Conservation (phyloP, 2,797 vertebrate genomes). For the Liasis olivaceus region DNA sequence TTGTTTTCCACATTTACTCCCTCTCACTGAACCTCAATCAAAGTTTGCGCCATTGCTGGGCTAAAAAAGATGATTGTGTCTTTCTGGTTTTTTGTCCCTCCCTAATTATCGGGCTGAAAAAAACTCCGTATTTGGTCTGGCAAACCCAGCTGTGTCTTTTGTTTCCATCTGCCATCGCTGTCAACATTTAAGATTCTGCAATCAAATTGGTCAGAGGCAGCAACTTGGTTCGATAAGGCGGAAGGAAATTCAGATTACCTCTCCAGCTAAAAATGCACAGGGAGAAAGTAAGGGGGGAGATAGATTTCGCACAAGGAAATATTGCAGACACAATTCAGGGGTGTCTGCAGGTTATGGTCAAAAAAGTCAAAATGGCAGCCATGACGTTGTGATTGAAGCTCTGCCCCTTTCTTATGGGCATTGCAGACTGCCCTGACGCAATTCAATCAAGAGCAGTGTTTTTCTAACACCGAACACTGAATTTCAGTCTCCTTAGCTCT, state of each 20-base stretch:
- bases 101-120: not conserved
- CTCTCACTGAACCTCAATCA: conserved; percentile 22
- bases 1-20: conserved; percentile 31
- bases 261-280: not conserved
- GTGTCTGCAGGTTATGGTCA: not conserved
- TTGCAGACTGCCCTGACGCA: not conserved
- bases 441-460: not conserved
- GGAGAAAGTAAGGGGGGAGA: not conserved
- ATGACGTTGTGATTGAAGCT: too few species aligned
- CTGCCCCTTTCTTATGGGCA: too few species aligned
- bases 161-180: conserved; percentile 1
- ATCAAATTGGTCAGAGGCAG: not conserved
- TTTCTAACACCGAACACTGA: not conserved
- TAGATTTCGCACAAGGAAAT: not conserved
- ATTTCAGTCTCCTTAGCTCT: not conserved
- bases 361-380: not conserved
- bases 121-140: not conserved
- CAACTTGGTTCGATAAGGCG: not conserved
- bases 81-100: accelerated
- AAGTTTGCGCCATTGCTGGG: conserved; percentile 9
- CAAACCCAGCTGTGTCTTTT: conserved; percentile 22
- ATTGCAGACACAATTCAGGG: too few species aligned
- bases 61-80: conserved; percentile 1
- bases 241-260: not conserved
- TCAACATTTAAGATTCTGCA: not conserved